phyloP scores from a whole-genome alignment of 37 sponge, comb jelly and placozoan genomes.

The Bolinopsis microptera region DNA sequence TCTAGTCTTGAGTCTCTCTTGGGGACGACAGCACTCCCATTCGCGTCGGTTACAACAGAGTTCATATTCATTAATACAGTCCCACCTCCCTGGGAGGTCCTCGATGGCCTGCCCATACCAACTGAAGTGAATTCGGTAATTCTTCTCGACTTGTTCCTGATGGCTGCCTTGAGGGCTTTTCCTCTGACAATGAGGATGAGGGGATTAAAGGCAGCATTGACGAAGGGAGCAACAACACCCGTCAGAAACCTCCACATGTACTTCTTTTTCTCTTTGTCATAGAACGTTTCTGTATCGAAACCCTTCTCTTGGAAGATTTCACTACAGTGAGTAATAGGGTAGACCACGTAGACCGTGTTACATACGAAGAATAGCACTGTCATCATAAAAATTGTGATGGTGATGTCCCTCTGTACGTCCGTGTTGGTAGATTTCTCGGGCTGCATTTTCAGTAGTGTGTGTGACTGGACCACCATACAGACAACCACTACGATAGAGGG shows the following conservation, averaged over 20 bases:
- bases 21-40: background rate
- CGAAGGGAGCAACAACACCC: background rate
- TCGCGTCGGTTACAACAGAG: background rate
- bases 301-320: background rate
- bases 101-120: background rate
- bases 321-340: background rate
- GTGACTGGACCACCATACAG: background rate
- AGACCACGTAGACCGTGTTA: background rate
- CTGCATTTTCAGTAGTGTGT: background rate
- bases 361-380: conserved; percentile 35
- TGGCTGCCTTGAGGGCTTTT: background rate
- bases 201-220: background rate
- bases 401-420: conserved; percentile 19
- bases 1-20: background rate
- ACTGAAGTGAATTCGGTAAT: no score
- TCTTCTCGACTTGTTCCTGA: background rate
- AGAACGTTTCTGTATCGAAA: background rate
- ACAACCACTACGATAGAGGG: conserved; percentile 9
- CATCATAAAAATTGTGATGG: conserved; percentile 30
- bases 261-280: background rate
- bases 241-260: background rate
- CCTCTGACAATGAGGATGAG: background rate
- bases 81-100: background rate
- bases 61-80: background rate
- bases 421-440: conserved; percentile 5